A percentile compares a stretch with the other conserved stretches of the same genome.
Conservation (phyloP, 2,113 vertebrate species). For the Varanus salvator region DNA sequence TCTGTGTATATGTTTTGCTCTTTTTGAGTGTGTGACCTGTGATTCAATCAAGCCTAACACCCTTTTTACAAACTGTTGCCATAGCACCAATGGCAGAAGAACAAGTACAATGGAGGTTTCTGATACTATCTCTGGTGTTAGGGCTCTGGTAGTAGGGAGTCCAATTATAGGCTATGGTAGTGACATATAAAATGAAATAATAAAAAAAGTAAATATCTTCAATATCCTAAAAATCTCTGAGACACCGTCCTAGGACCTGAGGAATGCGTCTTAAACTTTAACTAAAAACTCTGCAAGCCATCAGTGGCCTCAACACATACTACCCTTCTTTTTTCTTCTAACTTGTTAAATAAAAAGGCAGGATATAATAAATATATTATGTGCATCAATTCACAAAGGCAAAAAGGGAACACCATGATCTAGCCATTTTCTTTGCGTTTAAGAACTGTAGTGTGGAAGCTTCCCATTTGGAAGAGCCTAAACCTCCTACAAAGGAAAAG, state of each 20-base stretch:
- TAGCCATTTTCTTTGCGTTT: background rate
- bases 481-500: background rate
- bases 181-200: too few relatives aligned
- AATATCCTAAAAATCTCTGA: background rate
- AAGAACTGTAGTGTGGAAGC: background rate
- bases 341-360: conserved; percentile 30
- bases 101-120: background rate
- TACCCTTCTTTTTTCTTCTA: conserved; percentile 38
- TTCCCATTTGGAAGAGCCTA: background rate
- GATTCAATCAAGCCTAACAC: background rate
- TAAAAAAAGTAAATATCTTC: too few relatives aligned
- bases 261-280: conserved; percentile 29
- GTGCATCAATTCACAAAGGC: background rate
- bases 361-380: conserved; percentile 30
- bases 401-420: background rate
- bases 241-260: background rate
- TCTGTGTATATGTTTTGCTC: background rate
- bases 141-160: too few relatives aligned
- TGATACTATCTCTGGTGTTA: background rate
- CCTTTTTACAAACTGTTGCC: too few relatives aligned
- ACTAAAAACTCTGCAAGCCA: conserved; percentile 49
- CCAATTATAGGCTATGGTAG: too few relatives aligned
- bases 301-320: conserved; percentile 61
- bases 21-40: background rate
- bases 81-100: background rate